phyloP scores from a whole-genome alignment of 2,113 vertebrate species.

The Austrofundulus limnaeus region DNA sequence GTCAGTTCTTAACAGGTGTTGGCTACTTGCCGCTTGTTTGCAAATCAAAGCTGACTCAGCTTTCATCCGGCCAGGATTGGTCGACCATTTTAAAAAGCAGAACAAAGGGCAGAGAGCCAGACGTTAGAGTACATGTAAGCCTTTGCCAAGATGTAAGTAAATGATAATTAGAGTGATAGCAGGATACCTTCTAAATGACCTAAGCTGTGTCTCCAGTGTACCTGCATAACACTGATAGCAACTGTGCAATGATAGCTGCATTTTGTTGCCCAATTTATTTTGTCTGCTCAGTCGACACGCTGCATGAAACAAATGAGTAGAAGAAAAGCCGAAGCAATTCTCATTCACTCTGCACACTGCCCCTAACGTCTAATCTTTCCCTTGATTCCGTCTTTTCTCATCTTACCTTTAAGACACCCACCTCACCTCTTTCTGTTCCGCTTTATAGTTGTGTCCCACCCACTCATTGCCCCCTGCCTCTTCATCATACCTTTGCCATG shows the following conservation, averaged over 20 bases:
- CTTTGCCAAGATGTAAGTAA: conserved; percentile 49
- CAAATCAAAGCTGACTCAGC: conserved; percentile 65
- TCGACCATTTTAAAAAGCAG: conserved; percentile 37
- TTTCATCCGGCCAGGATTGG: conserved; percentile 21
- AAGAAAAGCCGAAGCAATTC: conserved; percentile 6
- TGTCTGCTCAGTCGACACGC: conserved; percentile 6
- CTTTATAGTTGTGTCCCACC: conserved; percentile 20
- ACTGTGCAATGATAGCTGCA: conserved; percentile 3
- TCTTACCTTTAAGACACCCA: conserved; percentile 20
- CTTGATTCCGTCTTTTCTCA: conserved; percentile 14
- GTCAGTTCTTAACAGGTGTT: conserved; percentile 42
- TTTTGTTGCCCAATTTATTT: conserved; percentile 9
- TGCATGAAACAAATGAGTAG: neutral
- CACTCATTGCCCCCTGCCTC: conserved; percentile 7
- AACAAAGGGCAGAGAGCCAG: conserved; percentile 53
- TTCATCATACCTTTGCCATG: conserved; percentile 23
- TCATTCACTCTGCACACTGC: conserved; percentile 9
- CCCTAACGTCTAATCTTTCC: conserved; percentile 20
- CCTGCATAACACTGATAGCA: conserved; percentile 15
- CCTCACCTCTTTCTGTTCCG: conserved; percentile 19
- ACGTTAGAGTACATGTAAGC: conserved; percentile 14
- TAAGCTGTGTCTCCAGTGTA: conserved; percentile 13
- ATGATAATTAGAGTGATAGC: conserved; percentile 52
- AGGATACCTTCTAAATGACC: conserved; percentile 21
- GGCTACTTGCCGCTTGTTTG: conserved; percentile 38